Base-by-base conservation (phyloP, 2,888 invertebrate species). In the Aleiodes testaceus region DNA sequence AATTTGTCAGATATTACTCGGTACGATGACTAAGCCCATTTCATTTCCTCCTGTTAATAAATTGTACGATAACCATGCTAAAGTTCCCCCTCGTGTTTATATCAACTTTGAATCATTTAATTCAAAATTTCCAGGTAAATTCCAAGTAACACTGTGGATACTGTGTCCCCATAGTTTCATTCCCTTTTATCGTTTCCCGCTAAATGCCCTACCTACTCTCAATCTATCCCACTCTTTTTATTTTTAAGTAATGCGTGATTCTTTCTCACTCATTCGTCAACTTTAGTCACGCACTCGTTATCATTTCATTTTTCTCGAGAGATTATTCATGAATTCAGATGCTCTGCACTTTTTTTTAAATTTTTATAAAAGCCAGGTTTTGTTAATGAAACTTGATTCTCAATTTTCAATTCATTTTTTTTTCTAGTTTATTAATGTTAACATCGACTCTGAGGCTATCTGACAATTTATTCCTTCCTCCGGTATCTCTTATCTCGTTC, bases 21-120 rank as follows among this genome's bases (percentile, higher is more conserved):
- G 22, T 69, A 64, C 74, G 78, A 77, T 82, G 82, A 82, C 82
- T 82, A 82, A 82, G 81, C 79, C 76, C 76, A 79, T 82, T 80
- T 80, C 76, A 75, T 74, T 71, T 49, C 50, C 69, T 72, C 47
- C 16, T 59, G 42, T 16, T 12, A 66, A 16, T 42, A 44, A 42
- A 11, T 44, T 26, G 36, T 47, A 67, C 42, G 49, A 49, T 16
- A 64, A 73, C 68, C 70, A 63, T 61, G 72, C 73, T 36, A 61
- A 69, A 65, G 61, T 72, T 69, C 66, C 70, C 70, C 70, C 69
- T 67, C 70, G 67, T 70, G 67, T 72, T 69, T 72, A 49, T 64
- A 69, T 67, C 69, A 70, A 72, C 74, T 74, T 69, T 76, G 78
- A 80, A 79, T 78, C 71, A 74, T 73, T 78, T 78, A 78, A 79